These are phyloP conservation scores for Lymantria monacha DNA, from an alignment of 2,888 invertebrate genomes.

Conservation along the genomic window DNA sequence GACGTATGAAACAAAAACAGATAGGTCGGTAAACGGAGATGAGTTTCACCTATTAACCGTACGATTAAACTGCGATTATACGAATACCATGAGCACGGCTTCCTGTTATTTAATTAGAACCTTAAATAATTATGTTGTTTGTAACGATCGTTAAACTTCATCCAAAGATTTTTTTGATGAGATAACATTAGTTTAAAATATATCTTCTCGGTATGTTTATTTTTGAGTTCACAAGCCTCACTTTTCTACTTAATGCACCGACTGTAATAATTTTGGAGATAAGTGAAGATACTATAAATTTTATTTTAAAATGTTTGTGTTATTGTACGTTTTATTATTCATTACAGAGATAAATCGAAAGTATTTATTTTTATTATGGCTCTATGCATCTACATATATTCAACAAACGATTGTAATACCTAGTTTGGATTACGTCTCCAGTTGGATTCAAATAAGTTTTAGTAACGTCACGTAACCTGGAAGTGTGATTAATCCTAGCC, in stretches of 20 bases:
- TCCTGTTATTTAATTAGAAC: conserved; percentile 53
- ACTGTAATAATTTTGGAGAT: background rate
- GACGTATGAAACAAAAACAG: conserved; percentile 33
- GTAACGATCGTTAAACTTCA: conserved; percentile 3
- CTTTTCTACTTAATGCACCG: background rate
- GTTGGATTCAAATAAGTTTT: too few species aligned
- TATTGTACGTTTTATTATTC: too few species aligned
- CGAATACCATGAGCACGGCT: conserved; percentile 55
- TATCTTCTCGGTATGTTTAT: background rate
- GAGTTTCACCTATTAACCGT: conserved; percentile 73
- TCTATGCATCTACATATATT: too few species aligned
- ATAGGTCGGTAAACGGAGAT: conserved; percentile 42
- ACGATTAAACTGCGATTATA: conserved; percentile 67
- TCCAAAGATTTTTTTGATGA: conserved; percentile 2
- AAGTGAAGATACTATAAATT: background rate
- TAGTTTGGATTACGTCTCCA: too few species aligned
- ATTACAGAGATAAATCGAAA: too few species aligned
- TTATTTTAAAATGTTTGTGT: too few species aligned
- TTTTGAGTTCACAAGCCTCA: background rate
- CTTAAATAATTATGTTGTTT: conserved; percentile 25
- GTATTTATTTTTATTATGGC: too few species aligned
- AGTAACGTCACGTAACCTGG: too few species aligned
- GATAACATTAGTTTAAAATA: conserved; percentile 1
- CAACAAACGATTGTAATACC: too few species aligned
- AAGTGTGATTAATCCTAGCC: too few species aligned